These are phyloP conservation scores for Tenthredo scrophulariae DNA, from an alignment of 2,888 invertebrate species.

Conservation along the genomic window DNA sequence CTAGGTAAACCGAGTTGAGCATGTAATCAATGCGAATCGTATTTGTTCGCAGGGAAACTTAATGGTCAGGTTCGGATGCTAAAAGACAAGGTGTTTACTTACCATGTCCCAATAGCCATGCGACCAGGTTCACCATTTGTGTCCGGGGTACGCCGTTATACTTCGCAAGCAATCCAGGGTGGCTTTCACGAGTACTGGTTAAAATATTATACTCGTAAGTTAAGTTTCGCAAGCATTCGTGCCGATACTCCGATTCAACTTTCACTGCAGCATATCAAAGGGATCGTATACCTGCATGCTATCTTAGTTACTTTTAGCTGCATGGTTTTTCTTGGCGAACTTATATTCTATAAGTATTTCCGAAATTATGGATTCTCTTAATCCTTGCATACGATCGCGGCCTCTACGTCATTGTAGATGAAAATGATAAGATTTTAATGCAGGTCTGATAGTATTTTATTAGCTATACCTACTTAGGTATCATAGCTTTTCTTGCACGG, in stretches of 20 bases:
- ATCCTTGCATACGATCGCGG: not conserved
- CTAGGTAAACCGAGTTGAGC: not conserved
- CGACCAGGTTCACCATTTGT: constrained; percentile 25
- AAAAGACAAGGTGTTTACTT: constrained; percentile 19
- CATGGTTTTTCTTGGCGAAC: not conserved
- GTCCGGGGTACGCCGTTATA: not conserved
- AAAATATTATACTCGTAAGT: not conserved
- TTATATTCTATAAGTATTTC: not conserved
- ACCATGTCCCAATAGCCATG: constrained; percentile 16
- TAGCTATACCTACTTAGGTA: not conserved
- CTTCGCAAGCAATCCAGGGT: not conserved
- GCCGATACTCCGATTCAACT: not conserved
- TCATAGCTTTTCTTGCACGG: too few relatives aligned
- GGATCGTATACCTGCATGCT: not conserved
- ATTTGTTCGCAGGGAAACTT: not conserved
- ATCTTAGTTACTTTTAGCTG: not conserved
- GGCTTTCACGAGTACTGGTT: constrained; percentile 30
- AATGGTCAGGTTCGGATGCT: not conserved
- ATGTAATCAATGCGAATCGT: not conserved
- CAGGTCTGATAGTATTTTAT: not conserved
- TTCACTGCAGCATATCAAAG: constrained; percentile 9
- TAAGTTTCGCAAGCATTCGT: not conserved
- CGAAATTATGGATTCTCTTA: not conserved
- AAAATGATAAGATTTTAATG: not conserved
- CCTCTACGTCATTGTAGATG: not conserved